Evolutionary conservation across 2,888 invertebrate genomes (phyloP), one percentile per base, ranked within the genome.

Genomic region (Hemithea aestivaria): DNA sequence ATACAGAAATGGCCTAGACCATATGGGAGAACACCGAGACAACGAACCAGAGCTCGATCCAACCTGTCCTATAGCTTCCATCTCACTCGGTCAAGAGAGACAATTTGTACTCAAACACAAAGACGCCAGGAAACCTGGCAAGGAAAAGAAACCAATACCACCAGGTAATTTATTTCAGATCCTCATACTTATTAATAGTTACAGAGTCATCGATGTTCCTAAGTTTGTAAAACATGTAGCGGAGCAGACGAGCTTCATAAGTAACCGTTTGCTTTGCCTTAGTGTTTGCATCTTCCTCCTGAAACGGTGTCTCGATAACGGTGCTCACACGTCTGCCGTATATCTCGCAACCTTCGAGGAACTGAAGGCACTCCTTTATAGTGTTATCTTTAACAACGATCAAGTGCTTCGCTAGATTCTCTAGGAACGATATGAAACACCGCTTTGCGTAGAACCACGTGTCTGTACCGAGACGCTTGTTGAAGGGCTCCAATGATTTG

Each of bases 371-470:
- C 65, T 97, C 97, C 56, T 94, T 92, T 42, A 96, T 89, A 16
- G 96, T 94, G 11, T 93, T 90, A 81, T 98, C 97, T 66, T 94
- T 91, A 32, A 96, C 90, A 29, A 95, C 93, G 39, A 97, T 94
- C 82, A 96, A 91, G 70, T 97, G 96, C 65, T 97, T 97, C 0
- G 96, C 91, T 56, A 96, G 87, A 74, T 96, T 96, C 82, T 97
- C 96, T 40, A 96, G 90, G 58, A 97, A 90, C n/a, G 96, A 96
- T 39, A 99, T 83, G 69, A 99, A 96, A 69, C 98, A 98, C 43
- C 98, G 89, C 73, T 99, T 99, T 1, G 98, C 96, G 71, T 99
- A 98, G 72, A 96, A 94, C 99, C 99, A 99, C 2, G 99, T 99
- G 68, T 99, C 99, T 0, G 98, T 97, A 8, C 99, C 98, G 6